These are phyloP conservation scores for Cyphomyrus plagiostoma DNA, from an alignment of 2,113 vertebrate species.

Conservation along the genomic window DNA sequence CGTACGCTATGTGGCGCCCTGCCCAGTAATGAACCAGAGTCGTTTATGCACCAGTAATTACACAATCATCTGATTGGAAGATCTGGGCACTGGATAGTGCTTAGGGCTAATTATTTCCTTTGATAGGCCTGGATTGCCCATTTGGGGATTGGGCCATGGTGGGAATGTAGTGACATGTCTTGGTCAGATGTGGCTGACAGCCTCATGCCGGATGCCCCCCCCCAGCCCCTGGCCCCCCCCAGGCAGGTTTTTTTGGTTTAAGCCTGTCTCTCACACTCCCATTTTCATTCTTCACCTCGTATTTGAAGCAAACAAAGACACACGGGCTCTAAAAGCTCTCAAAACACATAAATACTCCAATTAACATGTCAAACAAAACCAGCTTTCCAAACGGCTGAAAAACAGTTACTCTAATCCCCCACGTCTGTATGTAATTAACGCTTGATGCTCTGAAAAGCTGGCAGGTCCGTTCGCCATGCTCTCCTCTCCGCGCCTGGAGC, in stretches of 20 bases:
- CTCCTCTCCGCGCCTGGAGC: constrained; percentile 32
- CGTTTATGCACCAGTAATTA: constrained; percentile 65
- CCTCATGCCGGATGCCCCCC: not conserved
- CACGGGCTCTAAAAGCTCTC: constrained; percentile 40
- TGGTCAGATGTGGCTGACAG: not conserved
- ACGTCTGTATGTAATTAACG: constrained; percentile 67
- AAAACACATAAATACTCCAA: constrained; percentile 41
- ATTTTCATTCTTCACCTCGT: not conserved
- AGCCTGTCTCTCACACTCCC: not conserved
- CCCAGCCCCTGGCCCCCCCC: not conserved
- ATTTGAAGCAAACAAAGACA: constrained; percentile 29
- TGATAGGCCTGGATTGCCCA: constrained; percentile 61
- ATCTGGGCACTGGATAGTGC: constrained; percentile 59
- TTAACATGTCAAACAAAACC: constrained; percentile 59
- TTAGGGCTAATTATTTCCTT: constrained; percentile 64
- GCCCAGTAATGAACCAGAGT: constrained; percentile 57
- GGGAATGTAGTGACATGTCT: constrained; percentile 41
- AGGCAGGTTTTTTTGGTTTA: constrained; percentile 42
- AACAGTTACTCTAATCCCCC: constrained; percentile 52
- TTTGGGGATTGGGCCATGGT: constrained; percentile 18
- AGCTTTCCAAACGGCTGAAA: constrained; percentile 41
- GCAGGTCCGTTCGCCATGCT: constrained; percentile 49
- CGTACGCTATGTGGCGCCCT: constrained; percentile 47
- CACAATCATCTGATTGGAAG: constrained; percentile 61
- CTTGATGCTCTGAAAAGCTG: constrained; percentile 42